phyloP scores from a whole-genome alignment of 2,888 invertebrate genomes.

The Physocephala rufipes region DNA sequence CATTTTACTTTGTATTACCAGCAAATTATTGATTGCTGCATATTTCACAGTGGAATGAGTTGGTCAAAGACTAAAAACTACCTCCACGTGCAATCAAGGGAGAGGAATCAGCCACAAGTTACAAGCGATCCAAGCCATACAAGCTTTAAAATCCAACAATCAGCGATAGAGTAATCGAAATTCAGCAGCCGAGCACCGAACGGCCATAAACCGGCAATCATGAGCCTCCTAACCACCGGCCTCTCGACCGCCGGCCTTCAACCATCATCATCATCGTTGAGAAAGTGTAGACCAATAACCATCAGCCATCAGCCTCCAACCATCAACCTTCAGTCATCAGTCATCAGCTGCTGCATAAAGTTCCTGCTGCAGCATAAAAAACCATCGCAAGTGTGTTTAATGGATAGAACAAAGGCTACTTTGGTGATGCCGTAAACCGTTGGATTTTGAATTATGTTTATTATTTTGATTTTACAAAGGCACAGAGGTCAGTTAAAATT shows the following conservation, averaged over 20 bases:
- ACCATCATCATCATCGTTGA: neutral
- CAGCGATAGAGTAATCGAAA: too few relatives aligned
- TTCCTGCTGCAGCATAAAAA: slow-evolving; percentile 16
- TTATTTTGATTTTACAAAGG: slow-evolving; percentile 46
- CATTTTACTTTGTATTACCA: too few relatives aligned
- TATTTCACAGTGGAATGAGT: too few relatives aligned
- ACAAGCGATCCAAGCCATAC: too few relatives aligned
- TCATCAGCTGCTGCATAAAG: slow-evolving; percentile 5
- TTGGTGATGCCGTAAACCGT: slow-evolving; percentile 55
- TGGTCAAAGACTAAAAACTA: too few relatives aligned
- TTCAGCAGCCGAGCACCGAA: too few relatives aligned
- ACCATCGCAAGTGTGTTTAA: slow-evolving; percentile 58
- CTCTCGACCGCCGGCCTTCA: neutral
- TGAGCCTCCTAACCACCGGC: neutral
- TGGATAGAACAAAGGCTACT: slow-evolving; percentile 52
- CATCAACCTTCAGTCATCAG: neutral
- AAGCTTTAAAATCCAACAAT: too few relatives aligned
- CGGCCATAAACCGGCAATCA: too few relatives aligned
- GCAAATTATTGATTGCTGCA: too few relatives aligned
- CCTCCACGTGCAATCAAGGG: too few relatives aligned
- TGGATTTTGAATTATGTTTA: slow-evolving; percentile 54
- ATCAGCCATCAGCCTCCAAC: neutral
- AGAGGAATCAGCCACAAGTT: too few relatives aligned
- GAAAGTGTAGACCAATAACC: neutral
- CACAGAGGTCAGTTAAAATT: too few relatives aligned